Conservation (phyloP, 2,113 vertebrate genomes). For the Ceyx cyanopectus region DNA sequence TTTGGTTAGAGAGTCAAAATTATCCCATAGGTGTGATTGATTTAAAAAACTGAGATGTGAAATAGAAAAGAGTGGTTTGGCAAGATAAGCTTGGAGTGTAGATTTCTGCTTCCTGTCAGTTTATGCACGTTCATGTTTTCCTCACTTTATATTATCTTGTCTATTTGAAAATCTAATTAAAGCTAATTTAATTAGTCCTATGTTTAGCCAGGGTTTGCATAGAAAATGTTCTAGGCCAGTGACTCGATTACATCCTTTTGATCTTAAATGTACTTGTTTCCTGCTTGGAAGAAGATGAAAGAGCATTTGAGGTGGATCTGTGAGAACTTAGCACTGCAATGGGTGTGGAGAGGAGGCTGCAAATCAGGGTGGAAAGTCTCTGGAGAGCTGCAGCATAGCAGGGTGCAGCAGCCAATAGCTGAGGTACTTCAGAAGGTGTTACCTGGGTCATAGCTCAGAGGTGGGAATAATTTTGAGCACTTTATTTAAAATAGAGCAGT, state of each 20-base stretch:
- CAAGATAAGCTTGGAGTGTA: neutral
- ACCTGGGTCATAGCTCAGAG: neutral
- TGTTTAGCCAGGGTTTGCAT: slow-evolving; percentile 62
- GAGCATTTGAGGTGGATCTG: slow-evolving; percentile 1
- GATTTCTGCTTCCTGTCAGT: neutral
- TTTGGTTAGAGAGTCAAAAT: neutral
- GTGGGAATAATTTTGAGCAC: neutral
- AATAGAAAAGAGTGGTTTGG: neutral
- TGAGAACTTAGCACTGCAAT: slow-evolving; percentile 31
- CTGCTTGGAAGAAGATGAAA: slow-evolving; percentile 58
- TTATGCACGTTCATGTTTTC: slow-evolving; percentile 16
- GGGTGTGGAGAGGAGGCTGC: neutral
- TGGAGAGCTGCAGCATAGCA: fast-evolving
- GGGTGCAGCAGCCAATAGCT: neutral
- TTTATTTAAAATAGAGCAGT: neutral
- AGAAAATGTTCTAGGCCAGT: neutral
- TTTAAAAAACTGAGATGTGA: neutral
- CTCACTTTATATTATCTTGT: neutral
- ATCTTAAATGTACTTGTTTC: slow-evolving; percentile 39
- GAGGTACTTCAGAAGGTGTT: neutral
- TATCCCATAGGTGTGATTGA: neutral
- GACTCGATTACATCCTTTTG: neutral
- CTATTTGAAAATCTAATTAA: slow-evolving; percentile 58
- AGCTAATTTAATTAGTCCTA: slow-evolving; percentile 50
- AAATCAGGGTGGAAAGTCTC: neutral